Evolutionary conservation across 2,888 invertebrate genomes (phyloP), one percentile per base, ranked within the genome.

Genomic region (Tiliacea aurago): DNA sequence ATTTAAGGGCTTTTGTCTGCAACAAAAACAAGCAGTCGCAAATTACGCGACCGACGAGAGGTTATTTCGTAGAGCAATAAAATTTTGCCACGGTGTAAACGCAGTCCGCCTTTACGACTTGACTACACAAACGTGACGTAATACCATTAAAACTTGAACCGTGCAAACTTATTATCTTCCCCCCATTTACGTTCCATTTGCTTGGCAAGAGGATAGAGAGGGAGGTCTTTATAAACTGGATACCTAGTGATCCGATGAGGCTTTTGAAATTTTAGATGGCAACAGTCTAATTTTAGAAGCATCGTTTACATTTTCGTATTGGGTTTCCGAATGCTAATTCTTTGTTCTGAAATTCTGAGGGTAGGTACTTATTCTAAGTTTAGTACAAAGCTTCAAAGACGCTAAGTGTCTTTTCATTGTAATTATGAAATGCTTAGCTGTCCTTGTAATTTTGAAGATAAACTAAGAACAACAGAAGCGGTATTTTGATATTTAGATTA

Each of bases 191-290:
- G 28, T 59, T 65, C 18, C 2, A 70, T 77, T 77, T 67, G 28
- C 70, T 71, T 70, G 55, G 41, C 37, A 6, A 41, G 53, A 18
- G 55, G 70, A 65, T 65, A 61, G 33, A 47, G 76, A 63, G 68
- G 75, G 5, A 70, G 83, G 1, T 78, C 84, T 20, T 41, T 18
- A 37, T 68, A 59, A 53, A 64, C 20, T 78, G 84, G 78, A 59
- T 37, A 33, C 55, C 43, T 78, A 59, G 65, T 73, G 76, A 84
- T 75, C 63, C 74, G 28, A 55, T 47, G 64, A 56, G 76, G 76
- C 84, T 80, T 86, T 87, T 80, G 87, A 85, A 86, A 87, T 86
- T 84, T 84, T 75, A 85, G 79, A 84, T 71, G 78, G 75, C 49
- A 75, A 71, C 70, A 67, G 64, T 74, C 70, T 80, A 79, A 84